Percentiles rank a stretch among this genome's conserved stretches.
Evolutionary conservation across 37 sponge, comb jelly and placozoan species (phyloP).

Genomic region (Chondrilla cf. caribensis): DNA sequence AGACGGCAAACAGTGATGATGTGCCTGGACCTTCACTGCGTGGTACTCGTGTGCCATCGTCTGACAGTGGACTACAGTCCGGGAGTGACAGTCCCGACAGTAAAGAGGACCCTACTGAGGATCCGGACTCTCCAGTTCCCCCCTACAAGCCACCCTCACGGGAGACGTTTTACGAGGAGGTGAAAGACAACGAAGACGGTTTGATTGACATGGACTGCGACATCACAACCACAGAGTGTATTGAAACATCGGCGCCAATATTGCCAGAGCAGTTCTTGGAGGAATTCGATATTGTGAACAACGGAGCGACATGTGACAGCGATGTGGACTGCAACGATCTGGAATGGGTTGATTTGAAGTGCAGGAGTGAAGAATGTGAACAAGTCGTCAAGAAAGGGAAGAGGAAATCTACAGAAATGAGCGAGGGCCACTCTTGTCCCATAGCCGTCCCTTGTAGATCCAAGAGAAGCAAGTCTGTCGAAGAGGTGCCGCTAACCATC

Average conservation of each 20-base stretch:
- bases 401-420: constrained; percentile 6
- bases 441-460: not conserved
- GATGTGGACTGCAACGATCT: no score
- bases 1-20: not conserved
- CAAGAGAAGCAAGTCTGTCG: not conserved
- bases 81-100: not conserved
- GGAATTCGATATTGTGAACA: no score
- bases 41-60: not conserved
- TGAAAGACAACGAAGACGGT: no score
- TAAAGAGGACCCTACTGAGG: not conserved
- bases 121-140: not conserved
- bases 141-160: not conserved
- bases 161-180: not conserved
- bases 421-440: not conserved
- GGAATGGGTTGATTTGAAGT: no score
- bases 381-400: not conserved
- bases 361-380: not conserved
- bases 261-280: no score
- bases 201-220: no score
- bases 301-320: no score
- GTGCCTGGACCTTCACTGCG: not conserved
- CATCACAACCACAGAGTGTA: no score
- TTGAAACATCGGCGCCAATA: no score
- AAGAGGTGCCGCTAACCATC: not conserved
- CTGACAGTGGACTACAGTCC: not conserved